A percentile compares a stretch with the other conserved stretches of the same genome.
phyloP scores from a whole-genome alignment of 2,113 vertebrate species.

The Dicrurus megarhynchus region DNA sequence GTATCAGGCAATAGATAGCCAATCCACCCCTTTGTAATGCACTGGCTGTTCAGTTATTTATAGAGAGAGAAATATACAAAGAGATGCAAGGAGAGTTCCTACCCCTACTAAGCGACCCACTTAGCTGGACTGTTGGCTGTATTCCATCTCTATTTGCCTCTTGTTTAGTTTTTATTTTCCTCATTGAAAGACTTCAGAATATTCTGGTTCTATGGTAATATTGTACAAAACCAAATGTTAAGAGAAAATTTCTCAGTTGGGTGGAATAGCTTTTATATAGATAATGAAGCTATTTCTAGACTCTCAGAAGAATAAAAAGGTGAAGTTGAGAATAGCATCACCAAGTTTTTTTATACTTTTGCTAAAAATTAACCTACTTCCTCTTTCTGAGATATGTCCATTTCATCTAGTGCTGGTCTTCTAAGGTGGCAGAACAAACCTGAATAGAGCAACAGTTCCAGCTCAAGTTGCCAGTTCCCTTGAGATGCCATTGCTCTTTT shows the following conservation, averaged over 20 bases:
- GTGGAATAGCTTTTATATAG: neutral
- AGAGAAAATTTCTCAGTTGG: neutral
- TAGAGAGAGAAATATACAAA: neutral
- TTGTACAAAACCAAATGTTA: neutral
- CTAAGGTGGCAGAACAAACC: neutral
- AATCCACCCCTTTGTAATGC: neutral
- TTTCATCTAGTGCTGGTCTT: neutral
- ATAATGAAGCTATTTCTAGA: neutral
- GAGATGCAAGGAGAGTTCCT: neutral
- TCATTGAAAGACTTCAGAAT: neutral
- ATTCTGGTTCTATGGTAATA: neutral
- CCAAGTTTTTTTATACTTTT: neutral
- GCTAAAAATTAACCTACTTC: neutral
- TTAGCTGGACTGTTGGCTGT: neutral
- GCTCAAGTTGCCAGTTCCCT: neutral
- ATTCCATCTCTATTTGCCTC: neutral
- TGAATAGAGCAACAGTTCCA: neutral
- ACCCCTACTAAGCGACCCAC: neutral
- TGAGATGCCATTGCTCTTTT: neutral
- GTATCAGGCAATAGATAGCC: neutral
- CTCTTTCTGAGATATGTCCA: neutral
- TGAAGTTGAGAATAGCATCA: neutral
- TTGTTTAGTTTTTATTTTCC: neutral
- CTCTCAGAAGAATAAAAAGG: neutral
- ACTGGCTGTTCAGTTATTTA: neutral